Evolutionary conservation across 2,888 invertebrate genomes (phyloP), one percentile per base, ranked within the genome.

Genomic region (Entomobrya multifasciata): DNA sequence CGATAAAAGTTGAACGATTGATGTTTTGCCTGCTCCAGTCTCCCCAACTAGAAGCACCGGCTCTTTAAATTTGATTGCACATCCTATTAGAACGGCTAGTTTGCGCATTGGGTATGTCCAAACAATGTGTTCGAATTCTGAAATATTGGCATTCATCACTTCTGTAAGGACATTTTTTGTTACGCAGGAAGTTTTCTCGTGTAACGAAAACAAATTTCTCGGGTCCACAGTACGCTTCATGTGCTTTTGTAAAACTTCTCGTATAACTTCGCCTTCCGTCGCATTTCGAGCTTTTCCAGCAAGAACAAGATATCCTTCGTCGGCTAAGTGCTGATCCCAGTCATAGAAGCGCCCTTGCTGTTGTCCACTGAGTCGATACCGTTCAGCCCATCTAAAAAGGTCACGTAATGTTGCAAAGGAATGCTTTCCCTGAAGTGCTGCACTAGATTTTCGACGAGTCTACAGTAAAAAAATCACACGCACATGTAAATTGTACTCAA

Each of bases 21-120:
- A 98, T 0, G 99, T 99, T 94, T 99, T 99, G 0, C 99, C 99
- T 92, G 98, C 97, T 0, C 98, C 99, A 0, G 99, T 99, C 92
- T 99, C 98, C 11, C 99, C 99, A 0, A 99, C 98, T 57, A 99
- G 93, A 65, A 99, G 93, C 0, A 99, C 96, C 0, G 99, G 99
- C 92, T 99, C 99, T 91, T 96, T 95, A 92, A 97, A 99, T 90
- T 95, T 94, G 90, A 98, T 94, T 0, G 98, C 97, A 93, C 98
- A 97, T 0, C 95, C 94, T 76, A 94, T 93, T 72, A 95, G 92
- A 27, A 95, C 94, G n/a, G 94, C 94, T 91, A 95, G 92, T 89
- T 94, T 92, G 77, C 97, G 94, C 96, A 99, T 96, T 91, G 96
- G 97, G 90, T 94, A 95, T 0, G 99, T 99, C 98, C 99, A 98